Base-by-base conservation (phyloP, 2,888 invertebrate species). In the Bedellia somnulentella region DNA sequence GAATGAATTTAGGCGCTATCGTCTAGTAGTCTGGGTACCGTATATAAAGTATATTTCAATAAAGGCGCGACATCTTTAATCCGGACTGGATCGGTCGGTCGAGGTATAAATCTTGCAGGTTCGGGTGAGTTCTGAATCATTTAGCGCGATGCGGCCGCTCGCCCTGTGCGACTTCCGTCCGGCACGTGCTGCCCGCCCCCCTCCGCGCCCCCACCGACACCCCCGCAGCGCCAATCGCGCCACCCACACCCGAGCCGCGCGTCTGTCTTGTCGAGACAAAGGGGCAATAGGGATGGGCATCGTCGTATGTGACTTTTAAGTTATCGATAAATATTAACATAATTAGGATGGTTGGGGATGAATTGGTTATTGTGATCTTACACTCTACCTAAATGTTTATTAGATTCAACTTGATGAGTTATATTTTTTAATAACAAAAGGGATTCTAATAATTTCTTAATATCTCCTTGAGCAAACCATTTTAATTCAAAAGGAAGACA, bases 211-310 rank as follows among this genome's bases (percentile, higher is more conserved):
- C 15, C 28, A 8, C 40, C 23, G 27, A 57, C 42, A 45, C 43
- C 46, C 43, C 34, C 36, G 22, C 33, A 34, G 27, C 32, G 35
- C 35, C 34, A 35, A 38, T 41, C 41, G 47, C 41, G 46, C 45
- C 46, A 46, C 47, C 47, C 43, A 42, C 46, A 48, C 44, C 44
- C 37, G 37, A 37, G 37, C 36, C 48, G 50, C 57, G 63, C 68
- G 71, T 64, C 71, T 73, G 71, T 75, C 75, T 75, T 75, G 67
- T 61, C 70, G 71, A 75, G 75, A 76, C 75, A 75, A 75, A 73
- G 71, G 71, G 68, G 61, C 64, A 48, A 39, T 58, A 66, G 73
- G 37, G 64, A 35, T 52, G 63, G 35, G n/a, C n/a, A n/a, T n/a
- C n/a, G n/a, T n/a, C n/a, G n/a, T n/a, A n/a, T n/a, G n/a, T n/a